Percentiles rank a stretch among this genome's conserved stretches.
These are phyloP conservation scores for Coregonus ussuriensis DNA, from an alignment of 2,797 vertebrate genomes.

Conservation along the genomic window DNA sequence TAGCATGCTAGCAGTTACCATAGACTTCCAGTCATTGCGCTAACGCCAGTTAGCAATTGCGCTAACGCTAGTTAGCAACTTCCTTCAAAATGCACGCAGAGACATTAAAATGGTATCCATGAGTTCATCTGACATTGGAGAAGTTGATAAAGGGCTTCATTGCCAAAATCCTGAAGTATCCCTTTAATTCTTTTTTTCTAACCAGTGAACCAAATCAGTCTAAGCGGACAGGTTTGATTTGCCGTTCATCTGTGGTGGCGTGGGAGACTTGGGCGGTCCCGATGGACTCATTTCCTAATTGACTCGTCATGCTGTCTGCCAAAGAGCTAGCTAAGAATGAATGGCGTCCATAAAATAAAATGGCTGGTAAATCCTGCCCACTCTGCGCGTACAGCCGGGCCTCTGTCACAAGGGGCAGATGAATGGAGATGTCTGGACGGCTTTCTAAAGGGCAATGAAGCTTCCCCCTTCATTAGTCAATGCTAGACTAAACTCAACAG, in stretches of 20 bases:
- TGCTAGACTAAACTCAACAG: conserved; percentile 17
- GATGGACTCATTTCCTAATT: conserved; percentile 77
- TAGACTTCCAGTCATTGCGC: too few species aligned
- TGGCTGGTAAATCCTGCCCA: conserved; percentile 69
- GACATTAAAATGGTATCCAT: too few species aligned
- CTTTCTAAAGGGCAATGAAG: conserved; percentile 35
- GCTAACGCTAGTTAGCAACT: too few species aligned
- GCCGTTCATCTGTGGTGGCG: conserved; percentile 59
- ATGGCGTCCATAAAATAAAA: conserved; percentile 74
- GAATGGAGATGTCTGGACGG: conserved; percentile 43
- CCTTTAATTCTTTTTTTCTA: conserved; percentile 9
- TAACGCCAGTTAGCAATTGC: too few species aligned
- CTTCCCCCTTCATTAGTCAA: conserved; percentile 39
- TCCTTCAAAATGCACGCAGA: too few species aligned
- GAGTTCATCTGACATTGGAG: too few species aligned
- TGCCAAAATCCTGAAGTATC: too few species aligned
- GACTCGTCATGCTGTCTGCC: conserved; percentile 62
- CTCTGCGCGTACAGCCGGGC: conserved; percentile 54
- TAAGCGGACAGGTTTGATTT: conserved; percentile 55
- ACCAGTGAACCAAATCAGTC: conserved; percentile 43
- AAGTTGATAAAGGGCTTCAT: too few species aligned
- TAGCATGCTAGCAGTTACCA: too few species aligned
- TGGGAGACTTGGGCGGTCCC: conserved; percentile 41
- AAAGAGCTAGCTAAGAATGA: conserved; percentile 62
- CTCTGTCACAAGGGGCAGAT: conserved; percentile 35